These are phyloP conservation scores for Microplitis deprimator DNA, from an alignment of 2,888 invertebrate genomes.

Conservation along the genomic window DNA sequence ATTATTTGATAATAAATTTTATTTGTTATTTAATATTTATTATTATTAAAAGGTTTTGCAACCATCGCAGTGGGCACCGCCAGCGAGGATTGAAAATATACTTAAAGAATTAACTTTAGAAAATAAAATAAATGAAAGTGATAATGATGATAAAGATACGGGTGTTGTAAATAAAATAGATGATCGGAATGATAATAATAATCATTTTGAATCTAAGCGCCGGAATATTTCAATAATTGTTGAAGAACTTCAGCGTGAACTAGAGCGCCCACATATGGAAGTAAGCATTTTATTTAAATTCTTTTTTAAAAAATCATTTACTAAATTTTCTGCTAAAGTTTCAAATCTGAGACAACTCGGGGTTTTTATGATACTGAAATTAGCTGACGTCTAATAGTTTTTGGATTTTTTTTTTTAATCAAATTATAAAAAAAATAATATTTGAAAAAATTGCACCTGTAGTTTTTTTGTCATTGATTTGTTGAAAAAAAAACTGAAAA, in stretches of 20 bases:
- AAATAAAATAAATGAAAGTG: conserved; percentile 46
- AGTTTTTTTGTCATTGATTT: too few relatives aligned
- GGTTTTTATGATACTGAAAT: too few relatives aligned
- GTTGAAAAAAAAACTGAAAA: too few relatives aligned
- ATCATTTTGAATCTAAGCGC: conserved; percentile 54
- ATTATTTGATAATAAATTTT: neutral
- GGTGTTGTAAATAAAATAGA: conserved; percentile 45
- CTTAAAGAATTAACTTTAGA: conserved; percentile 59
- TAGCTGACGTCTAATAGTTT: too few relatives aligned
- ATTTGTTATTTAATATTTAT: neutral
- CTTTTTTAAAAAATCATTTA: too few relatives aligned
- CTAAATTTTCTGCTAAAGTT: too few relatives aligned
- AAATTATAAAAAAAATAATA: neutral
- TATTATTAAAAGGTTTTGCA: conserved; percentile 60
- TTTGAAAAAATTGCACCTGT: too few relatives aligned
- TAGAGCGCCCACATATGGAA: conserved; percentile 68
- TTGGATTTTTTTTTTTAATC: neutral
- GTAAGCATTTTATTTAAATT: conserved; percentile 48
- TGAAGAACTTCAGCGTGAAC: conserved; percentile 81
- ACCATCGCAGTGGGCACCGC: conserved; percentile 62
- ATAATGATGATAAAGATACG: conserved; percentile 50
- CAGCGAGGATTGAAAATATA: conserved; percentile 59
- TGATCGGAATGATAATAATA: conserved; percentile 52
- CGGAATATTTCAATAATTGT: conserved; percentile 83
- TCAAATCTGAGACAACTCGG: too few relatives aligned